A percentile compares a stretch with the other conserved stretches of the same genome.
Conservation (phyloP, 2,113 vertebrate genomes). For the Cyprinodon brontotheroides region DNA sequence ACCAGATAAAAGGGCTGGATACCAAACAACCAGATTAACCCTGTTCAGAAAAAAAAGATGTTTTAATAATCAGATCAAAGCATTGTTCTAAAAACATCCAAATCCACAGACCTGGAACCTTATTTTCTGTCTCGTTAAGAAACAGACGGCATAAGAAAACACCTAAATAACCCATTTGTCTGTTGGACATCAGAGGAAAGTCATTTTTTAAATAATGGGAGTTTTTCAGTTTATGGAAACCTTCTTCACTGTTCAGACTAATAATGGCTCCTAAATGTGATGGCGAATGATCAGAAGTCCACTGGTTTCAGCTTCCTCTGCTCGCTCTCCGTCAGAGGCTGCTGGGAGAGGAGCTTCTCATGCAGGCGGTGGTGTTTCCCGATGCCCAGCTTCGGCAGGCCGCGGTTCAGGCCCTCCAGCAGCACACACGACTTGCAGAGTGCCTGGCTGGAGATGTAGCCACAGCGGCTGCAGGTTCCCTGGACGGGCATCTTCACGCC, state of each 20-base stretch:
- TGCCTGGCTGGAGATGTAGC: conserved; percentile 87
- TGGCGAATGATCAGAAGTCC: conserved; percentile 64
- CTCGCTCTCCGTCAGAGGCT: conserved; percentile 77
- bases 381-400: conserved; percentile 86
- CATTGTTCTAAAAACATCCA: too few relatives aligned
- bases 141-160: too few relatives aligned
- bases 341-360: conserved; percentile 76
- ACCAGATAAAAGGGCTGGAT: too few relatives aligned
- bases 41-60: too few relatives aligned
- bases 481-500: conserved; percentile 84
- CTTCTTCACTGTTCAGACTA: not conserved
- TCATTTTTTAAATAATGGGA: too few relatives aligned
- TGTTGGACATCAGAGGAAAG: too few relatives aligned
- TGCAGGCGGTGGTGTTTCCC: conserved; percentile 86
- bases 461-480: conserved; percentile 84
- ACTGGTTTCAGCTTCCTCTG: conserved; percentile 75
- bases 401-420: conserved; percentile 87
- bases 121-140: too few relatives aligned
- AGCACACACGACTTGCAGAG: conserved; percentile 89
- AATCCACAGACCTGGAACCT: too few relatives aligned
- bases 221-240: not conserved
- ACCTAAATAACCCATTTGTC: too few relatives aligned
- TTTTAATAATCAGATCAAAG: too few relatives aligned
- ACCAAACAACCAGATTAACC: too few relatives aligned
- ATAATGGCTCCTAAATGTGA: not conserved